Evolutionary conservation across 2,113 vertebrate species (phyloP).

Genomic region (Ophiodon elongatus): DNA sequence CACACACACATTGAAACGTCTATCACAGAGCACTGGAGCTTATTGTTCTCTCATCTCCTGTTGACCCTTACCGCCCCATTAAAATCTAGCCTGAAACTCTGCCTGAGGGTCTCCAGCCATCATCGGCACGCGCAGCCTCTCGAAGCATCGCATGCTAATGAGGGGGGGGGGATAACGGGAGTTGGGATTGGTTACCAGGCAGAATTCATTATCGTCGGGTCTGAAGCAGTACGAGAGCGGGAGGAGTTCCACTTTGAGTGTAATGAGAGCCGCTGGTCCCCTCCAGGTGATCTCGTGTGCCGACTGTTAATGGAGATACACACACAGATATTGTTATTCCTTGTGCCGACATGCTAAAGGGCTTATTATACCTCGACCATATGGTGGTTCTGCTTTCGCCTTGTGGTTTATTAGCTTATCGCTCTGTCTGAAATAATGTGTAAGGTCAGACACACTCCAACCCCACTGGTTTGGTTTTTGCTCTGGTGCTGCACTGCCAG

Average conservation of each 20-base stretch:
- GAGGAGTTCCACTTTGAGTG: conserved; percentile 23
- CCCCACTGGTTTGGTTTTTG: neutral
- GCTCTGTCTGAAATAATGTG: conserved; percentile 10
- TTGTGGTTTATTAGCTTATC: conserved; percentile 3
- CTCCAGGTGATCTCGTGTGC: conserved; percentile 37
- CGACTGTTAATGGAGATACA: conserved; percentile 34
- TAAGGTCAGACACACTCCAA: neutral
- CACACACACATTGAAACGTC: conserved; percentile 34
- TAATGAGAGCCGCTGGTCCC: conserved; percentile 38
- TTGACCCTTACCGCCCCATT: conserved; percentile 80
- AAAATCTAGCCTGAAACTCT: conserved; percentile 82
- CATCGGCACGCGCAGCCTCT: conserved; percentile 45
- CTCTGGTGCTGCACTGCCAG: neutral
- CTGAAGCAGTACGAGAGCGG: conserved; percentile 41
- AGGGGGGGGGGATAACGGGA: conserved; percentile 16
- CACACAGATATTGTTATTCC: conserved; percentile 8
- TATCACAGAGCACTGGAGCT: conserved; percentile 63
- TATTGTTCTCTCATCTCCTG: conserved; percentile 70
- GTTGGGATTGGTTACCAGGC: conserved; percentile 41
- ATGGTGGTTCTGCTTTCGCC: conserved; percentile 11
- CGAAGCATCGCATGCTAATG: conserved; percentile 64
- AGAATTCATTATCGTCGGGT: conserved; percentile 32
- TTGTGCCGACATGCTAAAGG: conserved; percentile 26
- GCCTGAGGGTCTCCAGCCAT: conserved; percentile 80
- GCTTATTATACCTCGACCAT: conserved; percentile 19